These are phyloP conservation scores for Nomada ferruginata DNA, from an alignment of 2,888 invertebrate genomes.

Conservation along the genomic window DNA sequence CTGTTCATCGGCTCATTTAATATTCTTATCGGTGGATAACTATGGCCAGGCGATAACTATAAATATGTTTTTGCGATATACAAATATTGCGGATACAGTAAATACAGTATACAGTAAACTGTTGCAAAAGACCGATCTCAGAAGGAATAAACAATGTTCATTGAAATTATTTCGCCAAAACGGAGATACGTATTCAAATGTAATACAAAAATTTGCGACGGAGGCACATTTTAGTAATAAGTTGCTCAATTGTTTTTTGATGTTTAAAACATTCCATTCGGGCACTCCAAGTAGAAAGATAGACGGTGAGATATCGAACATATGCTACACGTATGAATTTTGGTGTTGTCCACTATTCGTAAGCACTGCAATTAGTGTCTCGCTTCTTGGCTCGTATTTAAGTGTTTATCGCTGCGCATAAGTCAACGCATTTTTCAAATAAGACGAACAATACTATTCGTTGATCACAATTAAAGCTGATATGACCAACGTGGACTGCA, in stretches of 20 bases:
- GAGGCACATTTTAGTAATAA: too few relatives aligned
- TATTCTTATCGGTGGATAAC: neutral
- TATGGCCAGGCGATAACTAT: neutral
- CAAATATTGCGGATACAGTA: neutral
- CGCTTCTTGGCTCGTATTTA: constrained; percentile 32
- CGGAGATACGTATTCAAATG: neutral
- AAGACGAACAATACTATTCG: constrained; percentile 15
- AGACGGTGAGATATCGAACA: constrained; percentile 3
- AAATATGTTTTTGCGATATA: neutral
- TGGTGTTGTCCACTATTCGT: constrained; percentile 4
- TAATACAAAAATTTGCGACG: too few relatives aligned
- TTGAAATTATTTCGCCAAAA: neutral
- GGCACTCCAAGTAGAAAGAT: constrained; percentile 4
- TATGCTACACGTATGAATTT: constrained; percentile 10
- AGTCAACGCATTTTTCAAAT: constrained; percentile 15
- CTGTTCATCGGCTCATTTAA: constrained; percentile 19
- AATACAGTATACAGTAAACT: too few relatives aligned
- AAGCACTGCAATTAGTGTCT: constrained; percentile 56
- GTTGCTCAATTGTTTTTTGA: too few relatives aligned
- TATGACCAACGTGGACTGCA: constrained; percentile 16
- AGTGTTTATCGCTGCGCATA: constrained; percentile 26
- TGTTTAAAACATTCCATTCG: too few relatives aligned
- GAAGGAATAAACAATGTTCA: neutral
- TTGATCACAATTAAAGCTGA: constrained; percentile 24
- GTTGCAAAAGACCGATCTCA: neutral